phyloP scores from a whole-genome alignment of 2,113 vertebrate genomes.

The Craseonycteris thonglongyai region DNA sequence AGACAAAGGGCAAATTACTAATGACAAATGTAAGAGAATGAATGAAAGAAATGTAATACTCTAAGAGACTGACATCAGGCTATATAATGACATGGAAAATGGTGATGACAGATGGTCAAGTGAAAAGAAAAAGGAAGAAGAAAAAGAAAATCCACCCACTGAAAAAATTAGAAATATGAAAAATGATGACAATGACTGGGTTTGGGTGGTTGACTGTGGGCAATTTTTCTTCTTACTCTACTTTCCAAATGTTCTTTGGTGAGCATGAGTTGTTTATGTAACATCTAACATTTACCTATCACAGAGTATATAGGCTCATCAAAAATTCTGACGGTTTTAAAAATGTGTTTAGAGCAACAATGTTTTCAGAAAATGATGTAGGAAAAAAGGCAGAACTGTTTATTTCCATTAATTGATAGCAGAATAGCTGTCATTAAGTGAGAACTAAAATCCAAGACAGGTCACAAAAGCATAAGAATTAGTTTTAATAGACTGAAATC shows the following conservation, averaged over 20 bases:
- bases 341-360: not conserved
- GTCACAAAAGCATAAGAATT: not conserved
- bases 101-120: not conserved
- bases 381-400: not conserved
- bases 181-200: not conserved
- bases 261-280: not conserved
- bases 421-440: not conserved
- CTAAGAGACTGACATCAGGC: not conserved
- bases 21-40: not conserved
- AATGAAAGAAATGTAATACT: not conserved
- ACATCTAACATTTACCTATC: too few species aligned
- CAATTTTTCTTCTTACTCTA: not conserved
- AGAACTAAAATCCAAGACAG: not conserved
- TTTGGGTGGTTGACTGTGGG: not conserved
- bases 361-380: not conserved
- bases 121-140: not conserved
- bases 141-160: not conserved
- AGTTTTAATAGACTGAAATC: not conserved
- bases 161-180: not conserved
- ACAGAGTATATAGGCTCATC: not conserved
- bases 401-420: not conserved
- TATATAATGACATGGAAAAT: not conserved
- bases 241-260: not conserved
- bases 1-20: not conserved
- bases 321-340: not conserved